Percentiles rank a stretch among this genome's conserved stretches.
These are phyloP conservation scores for Helleia helle DNA, from an alignment of 2,888 invertebrate genomes.

Conservation along the genomic window DNA sequence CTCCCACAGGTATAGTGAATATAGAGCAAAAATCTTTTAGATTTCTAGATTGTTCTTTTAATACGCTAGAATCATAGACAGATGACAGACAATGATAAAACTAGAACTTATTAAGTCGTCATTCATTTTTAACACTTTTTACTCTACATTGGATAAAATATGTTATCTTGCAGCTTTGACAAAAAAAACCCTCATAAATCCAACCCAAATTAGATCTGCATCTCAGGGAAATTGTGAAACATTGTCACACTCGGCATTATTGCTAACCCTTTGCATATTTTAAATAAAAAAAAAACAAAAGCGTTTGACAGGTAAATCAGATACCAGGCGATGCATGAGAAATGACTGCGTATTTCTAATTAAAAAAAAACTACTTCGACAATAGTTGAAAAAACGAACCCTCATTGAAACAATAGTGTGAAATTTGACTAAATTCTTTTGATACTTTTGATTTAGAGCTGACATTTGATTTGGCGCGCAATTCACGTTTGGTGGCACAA, in stretches of 20 bases:
- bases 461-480: conserved; percentile 39
- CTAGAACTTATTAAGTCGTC: too few relatives aligned
- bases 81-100: too few relatives aligned
- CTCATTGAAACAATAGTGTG: conserved; percentile 54
- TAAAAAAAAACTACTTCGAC: conserved; percentile 55
- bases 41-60: too few relatives aligned
- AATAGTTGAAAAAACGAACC: conserved; percentile 60
- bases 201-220: conserved; percentile 6
- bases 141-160: too few relatives aligned
- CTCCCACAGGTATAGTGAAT: too few relatives aligned
- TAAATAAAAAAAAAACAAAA: conserved; percentile 34
- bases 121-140: too few relatives aligned
- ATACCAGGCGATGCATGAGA: conserved; percentile 70
- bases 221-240: conserved; percentile 2
- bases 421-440: conserved; percentile 62
- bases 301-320: conserved; percentile 63
- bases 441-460: conserved; percentile 59
- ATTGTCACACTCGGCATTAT: conserved; percentile 14
- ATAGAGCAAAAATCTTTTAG: too few relatives aligned
- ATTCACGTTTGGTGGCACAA: conserved; percentile 31
- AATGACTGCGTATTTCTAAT: conserved; percentile 63
- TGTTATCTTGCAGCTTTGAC: too few relatives aligned
- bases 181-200: conserved; percentile 4
- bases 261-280: conserved; percentile 24
- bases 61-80: too few relatives aligned